phyloP scores from a whole-genome alignment of 2,888 invertebrate species.

The Rhagonycha fulva region DNA sequence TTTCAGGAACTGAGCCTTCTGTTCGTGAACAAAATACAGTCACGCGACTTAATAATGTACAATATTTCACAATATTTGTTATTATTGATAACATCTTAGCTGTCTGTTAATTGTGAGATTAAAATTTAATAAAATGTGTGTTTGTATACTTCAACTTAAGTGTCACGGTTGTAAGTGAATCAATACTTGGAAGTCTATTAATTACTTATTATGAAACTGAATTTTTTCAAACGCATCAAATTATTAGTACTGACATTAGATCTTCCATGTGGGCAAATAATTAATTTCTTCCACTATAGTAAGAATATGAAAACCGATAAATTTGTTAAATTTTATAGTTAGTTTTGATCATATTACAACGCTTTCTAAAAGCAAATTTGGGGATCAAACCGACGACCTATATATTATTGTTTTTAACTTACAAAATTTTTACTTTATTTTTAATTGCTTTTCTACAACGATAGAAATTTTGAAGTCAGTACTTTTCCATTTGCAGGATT shows the following conservation, averaged over 20 bases:
- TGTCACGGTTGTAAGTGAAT: neutral
- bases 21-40: neutral
- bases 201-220: neutral
- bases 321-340: neutral
- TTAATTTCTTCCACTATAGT: no score
- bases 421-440: neutral
- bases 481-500: constrained; percentile 25
- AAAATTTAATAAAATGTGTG: neutral
- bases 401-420: neutral
- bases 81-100: neutral
- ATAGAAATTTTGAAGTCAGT: constrained; percentile 13
- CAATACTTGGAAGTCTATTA: neutral
- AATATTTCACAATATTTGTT: neutral
- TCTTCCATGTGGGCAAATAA: no score
- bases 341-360: neutral
- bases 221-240: neutral
- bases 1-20: neutral
- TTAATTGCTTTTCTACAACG: neutral
- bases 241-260: no score
- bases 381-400: neutral
- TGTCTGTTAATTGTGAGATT: neutral
- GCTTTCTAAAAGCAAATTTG: neutral
- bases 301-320: no score
- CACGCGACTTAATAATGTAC: neutral
- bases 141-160: neutral